A percentile compares a stretch with the other conserved stretches of the same genome.
Conservation (phyloP, 2,888 invertebrate genomes). For the Drosophila meridiana region DNA sequence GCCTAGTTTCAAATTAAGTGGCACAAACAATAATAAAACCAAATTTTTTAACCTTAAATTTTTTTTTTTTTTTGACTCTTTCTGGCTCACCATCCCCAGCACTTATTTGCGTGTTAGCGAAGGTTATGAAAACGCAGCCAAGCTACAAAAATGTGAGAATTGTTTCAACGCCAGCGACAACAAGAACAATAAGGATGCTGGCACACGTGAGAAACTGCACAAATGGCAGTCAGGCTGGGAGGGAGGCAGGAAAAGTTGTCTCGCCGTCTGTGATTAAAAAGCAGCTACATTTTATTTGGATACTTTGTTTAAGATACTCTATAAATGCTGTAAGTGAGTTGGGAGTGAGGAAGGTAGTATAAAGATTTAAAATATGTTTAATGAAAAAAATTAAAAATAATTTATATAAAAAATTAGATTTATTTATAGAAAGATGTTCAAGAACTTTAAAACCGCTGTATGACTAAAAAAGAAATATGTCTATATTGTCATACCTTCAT, state of each 20-base stretch:
- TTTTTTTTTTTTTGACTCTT: conserved; percentile 1
- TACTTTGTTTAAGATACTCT: conserved; percentile 8
- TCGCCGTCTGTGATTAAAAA: conserved; percentile 71
- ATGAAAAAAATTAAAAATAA: too few relatives aligned
- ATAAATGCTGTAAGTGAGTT: neutral
- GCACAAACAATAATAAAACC: conserved; percentile 50
- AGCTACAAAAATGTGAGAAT: conserved; percentile 57
- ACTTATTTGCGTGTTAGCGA: conserved; percentile 38
- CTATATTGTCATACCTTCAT: too few relatives aligned
- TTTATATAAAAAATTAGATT: too few relatives aligned
- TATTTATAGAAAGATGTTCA: too few relatives aligned
- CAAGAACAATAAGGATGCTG: conserved; percentile 38
- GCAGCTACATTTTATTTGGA: conserved; percentile 32
- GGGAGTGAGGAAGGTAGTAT: neutral
- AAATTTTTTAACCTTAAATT: conserved; percentile 69
- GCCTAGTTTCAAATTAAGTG: conserved; percentile 69
- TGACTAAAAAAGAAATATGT: too few relatives aligned
- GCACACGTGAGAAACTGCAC: conserved; percentile 67
- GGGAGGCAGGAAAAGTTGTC: conserved; percentile 48
- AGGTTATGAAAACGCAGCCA: conserved; percentile 61
- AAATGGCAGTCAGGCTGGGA: conserved; percentile 53
- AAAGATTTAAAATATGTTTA: too few relatives aligned
- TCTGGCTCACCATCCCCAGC: neutral
- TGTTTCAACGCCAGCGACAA: conserved; percentile 49
- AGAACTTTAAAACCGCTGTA: too few relatives aligned